Evolutionary conservation across 1,140 invertebrate species (phyloP).

Genomic region (Cyclina sinensis): DNA sequence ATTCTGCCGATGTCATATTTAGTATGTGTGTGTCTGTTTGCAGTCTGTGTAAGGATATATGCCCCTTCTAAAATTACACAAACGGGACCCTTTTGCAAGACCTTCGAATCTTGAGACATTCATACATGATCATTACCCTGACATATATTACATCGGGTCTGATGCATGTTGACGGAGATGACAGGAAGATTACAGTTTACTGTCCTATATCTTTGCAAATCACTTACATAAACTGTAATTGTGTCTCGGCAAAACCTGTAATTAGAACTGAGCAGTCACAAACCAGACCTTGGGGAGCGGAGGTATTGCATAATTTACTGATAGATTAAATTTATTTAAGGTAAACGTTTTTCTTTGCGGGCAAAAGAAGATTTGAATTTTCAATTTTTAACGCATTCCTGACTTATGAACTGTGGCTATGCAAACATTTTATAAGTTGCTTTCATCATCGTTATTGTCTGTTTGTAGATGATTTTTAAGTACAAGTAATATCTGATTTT

Average conservation of each 20-base stretch:
- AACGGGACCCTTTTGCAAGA: background rate
- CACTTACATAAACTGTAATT: slow-evolving; percentile 32
- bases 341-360: background rate
- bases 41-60: background rate
- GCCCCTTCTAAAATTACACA: background rate
- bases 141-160: slow-evolving; percentile 31
- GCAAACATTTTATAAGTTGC: too few species aligned
- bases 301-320: background rate
- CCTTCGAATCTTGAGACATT: slow-evolving; percentile 5
- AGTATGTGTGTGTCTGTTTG: background rate
- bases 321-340: background rate
- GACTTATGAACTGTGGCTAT: too few species aligned
- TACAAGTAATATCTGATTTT: too few species aligned
- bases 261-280: slow-evolving; percentile 10
- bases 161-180: background rate
- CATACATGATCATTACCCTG: slow-evolving; percentile 34
- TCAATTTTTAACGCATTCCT: too few species aligned
- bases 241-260: slow-evolving; percentile 19
- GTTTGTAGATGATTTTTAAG: too few species aligned
- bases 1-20: background rate
- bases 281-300: background rate
- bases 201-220: background rate
- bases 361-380: background rate
- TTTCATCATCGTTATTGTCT: too few species aligned
- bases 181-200: background rate